These are phyloP conservation scores for Labrus mixtus DNA, from an alignment of 2,113 vertebrate genomes.

Conservation along the genomic window DNA sequence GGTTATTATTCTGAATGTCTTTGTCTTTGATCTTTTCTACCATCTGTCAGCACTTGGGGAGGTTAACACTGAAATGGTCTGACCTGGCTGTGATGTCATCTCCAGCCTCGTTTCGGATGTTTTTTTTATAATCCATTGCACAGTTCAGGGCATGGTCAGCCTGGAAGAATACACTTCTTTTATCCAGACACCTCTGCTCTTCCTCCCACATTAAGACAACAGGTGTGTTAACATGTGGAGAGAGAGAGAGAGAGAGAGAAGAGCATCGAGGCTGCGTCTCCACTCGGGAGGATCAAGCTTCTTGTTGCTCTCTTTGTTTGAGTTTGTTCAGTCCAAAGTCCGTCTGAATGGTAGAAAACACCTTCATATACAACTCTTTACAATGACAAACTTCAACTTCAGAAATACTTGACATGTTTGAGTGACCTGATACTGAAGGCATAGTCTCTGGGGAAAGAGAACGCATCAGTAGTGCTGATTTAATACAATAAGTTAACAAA, in stretches of 20 bases:
- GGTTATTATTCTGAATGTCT: constrained; percentile 4
- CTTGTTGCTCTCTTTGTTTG: not conserved
- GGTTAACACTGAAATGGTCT: not conserved
- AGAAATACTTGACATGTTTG: too few species aligned
- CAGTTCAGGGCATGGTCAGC: constrained; percentile 12
- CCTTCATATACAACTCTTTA: fast-evolving
- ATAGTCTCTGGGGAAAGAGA: too few species aligned
- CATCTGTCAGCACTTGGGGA: not conserved
- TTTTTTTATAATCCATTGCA: not conserved
- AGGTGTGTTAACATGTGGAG: not conserved
- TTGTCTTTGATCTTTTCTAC: constrained; percentile 6
- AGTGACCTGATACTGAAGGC: too few species aligned
- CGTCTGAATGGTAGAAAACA: not conserved
- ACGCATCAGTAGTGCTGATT: too few species aligned
- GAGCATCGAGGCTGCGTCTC: constrained; percentile 16
- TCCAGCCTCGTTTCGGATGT: not conserved
- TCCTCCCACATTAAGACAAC: not conserved
- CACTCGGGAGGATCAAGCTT: not conserved
- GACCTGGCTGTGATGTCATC: not conserved
- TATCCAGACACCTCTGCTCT: constrained; percentile 9
- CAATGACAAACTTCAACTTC: not conserved
- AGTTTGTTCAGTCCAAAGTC: not conserved
- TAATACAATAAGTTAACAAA: too few species aligned
- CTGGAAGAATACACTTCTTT: constrained; percentile 7
- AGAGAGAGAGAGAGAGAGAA: not conserved